Evolutionary conservation across 2,113 vertebrate genomes (phyloP), one percentile per base, ranked within the genome.

Genomic region (Taxidea taxus): DNA sequence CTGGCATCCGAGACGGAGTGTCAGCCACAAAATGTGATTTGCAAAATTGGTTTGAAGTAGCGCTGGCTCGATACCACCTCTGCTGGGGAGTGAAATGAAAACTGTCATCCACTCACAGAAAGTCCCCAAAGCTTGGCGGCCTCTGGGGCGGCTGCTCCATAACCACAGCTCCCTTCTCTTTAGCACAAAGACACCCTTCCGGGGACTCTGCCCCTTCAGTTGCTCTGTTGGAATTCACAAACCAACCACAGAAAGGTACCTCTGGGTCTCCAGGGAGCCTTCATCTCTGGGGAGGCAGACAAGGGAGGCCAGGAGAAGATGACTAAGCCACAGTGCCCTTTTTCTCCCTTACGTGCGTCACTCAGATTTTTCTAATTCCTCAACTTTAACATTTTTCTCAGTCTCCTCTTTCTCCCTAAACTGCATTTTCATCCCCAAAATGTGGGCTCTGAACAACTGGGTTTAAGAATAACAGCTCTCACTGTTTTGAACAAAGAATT

Each of bases 41-140:
- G 95, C 90, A 96, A 96, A 97, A 97, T 96, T 98, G 87, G 97
- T 96, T 90, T 97, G 86, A 95, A 96, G 95, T 1, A 9, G 44
- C 1, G 85, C 97, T 97, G 97, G 97, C 91, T 96, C 62, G 88
- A 90, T 94, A 94, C 81, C 89, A 54, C 96, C 84, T 97, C 90
- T 96, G 93, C 92, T 90, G 90, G 93, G 93, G 92, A 97, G 94
- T 97, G 90, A 98, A 98, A 98, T 98, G 91, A 98, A 98, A 95
- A 92, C 97, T 97, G 97, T 98, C 97, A 97, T 97, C 97, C 97
- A 90, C 95, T 97, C 90, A 85, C 20, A 94, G 96, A 87, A 90
- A 95, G 81, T 80, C 82, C 84, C 97, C 95, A 92, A 90, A 75
- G 34, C 96, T 25, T 97, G 98, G 96, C 60, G 60, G 97, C 95